Conservation (phyloP, 2,797 vertebrate species). For the Etheostoma perlongum region DNA sequence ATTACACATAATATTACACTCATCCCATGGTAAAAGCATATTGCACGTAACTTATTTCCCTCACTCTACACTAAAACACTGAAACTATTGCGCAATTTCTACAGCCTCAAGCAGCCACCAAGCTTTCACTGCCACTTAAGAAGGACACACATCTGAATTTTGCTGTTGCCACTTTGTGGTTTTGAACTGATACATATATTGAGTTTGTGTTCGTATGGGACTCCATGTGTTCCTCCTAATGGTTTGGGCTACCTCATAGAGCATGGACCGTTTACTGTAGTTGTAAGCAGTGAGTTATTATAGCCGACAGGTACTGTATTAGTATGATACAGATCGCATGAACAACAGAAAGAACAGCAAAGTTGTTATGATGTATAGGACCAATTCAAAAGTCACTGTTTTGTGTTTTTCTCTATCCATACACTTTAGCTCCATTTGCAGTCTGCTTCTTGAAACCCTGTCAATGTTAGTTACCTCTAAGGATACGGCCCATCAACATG, state of each 20-base stretch:
- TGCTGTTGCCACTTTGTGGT: background rate
- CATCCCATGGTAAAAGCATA: too few relatives aligned
- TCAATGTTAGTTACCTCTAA: background rate
- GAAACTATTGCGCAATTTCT: too few relatives aligned
- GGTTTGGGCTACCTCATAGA: background rate
- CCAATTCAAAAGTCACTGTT: background rate
- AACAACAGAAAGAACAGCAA: background rate
- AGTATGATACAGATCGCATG: background rate
- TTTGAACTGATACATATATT: background rate
- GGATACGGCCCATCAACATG: conserved; percentile 4
- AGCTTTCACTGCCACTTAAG: background rate
- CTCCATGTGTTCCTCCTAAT: background rate
- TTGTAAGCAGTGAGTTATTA: background rate
- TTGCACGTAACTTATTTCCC: too few relatives aligned
- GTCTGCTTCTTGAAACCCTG: background rate
- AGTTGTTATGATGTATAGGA: background rate
- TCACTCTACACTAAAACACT: too few relatives aligned
- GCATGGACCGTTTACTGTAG: background rate
- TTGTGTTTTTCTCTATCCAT: background rate
- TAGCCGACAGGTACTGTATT: background rate
- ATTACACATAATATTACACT: too few relatives aligned
- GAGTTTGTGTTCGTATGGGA: background rate
- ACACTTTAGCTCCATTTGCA: background rate
- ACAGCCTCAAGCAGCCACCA: background rate
- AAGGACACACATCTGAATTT: background rate